Percentiles rank a stretch among this genome's conserved stretches.
Conservation (phyloP, 2,113 vertebrate species). For the Vicugna pacos region DNA sequence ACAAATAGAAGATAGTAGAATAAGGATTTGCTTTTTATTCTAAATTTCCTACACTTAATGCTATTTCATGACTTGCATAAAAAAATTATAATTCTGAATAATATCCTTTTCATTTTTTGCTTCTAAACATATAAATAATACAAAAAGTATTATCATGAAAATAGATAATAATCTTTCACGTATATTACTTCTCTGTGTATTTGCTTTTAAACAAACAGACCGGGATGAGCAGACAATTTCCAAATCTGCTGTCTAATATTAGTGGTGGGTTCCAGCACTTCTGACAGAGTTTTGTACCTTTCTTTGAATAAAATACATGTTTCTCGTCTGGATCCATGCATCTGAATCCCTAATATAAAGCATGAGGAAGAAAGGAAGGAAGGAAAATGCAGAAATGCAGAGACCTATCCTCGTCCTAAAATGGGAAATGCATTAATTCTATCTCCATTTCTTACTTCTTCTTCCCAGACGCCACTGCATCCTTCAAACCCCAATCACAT, state of each 20-base stretch:
- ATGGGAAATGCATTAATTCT: not conserved
- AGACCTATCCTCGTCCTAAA: not conserved
- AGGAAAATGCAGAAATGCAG: not conserved
- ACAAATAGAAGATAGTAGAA: not conserved
- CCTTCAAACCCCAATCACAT: not conserved
- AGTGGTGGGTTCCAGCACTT: not conserved
- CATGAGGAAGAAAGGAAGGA: not conserved
- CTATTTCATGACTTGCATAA: not conserved
- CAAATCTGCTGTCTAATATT: not conserved
- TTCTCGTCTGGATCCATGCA: not conserved
- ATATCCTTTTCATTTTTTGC: not conserved
- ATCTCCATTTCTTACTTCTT: not conserved
- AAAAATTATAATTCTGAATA: slow-evolving; percentile 27
- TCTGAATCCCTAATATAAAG: not conserved
- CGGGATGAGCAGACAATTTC: not conserved
- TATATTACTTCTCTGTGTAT: not conserved
- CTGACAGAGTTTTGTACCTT: not conserved
- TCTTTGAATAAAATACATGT: not conserved
- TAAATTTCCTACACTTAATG: not conserved
- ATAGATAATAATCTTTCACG: not conserved
- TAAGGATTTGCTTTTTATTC: not conserved
- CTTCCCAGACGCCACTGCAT: fast-evolving
- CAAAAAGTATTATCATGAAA: not conserved
- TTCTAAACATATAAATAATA: not conserved
- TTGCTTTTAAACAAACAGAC: not conserved